Conservation (phyloP, 2,797 vertebrate species). For the Rachycentron canadum region DNA sequence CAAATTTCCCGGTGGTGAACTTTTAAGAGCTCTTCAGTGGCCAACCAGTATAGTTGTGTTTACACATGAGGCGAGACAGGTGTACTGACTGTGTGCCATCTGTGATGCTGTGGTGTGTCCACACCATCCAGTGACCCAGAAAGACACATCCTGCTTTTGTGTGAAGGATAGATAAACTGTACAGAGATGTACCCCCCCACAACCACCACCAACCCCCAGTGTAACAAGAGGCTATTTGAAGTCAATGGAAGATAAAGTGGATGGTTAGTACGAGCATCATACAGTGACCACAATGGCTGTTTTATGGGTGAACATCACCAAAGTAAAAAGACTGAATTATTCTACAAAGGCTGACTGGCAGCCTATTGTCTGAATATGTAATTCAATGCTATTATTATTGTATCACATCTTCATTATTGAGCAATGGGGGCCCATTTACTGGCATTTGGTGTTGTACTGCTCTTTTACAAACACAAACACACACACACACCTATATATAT, state of each 20-base stretch:
- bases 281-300: not conserved
- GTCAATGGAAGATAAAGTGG: slow-evolving; percentile 8
- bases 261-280: not conserved
- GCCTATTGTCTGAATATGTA: not conserved
- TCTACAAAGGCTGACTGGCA: not conserved
- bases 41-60: slow-evolving; percentile 33
- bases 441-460: slow-evolving; percentile 4
- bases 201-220: too few species aligned
- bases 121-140: slow-evolving; percentile 64
- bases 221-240: too few species aligned
- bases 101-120: slow-evolving; percentile 62
- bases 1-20: slow-evolving; percentile 14
- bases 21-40: not conserved
- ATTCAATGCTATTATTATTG: not conserved
- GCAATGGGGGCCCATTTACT: not conserved
- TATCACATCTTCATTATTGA: slow-evolving; percentile 4
- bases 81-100: slow-evolving; percentile 49
- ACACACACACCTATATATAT: too few species aligned
- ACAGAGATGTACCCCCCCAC: not conserved
- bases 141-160: slow-evolving; percentile 48
- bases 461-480: slow-evolving; percentile 4
- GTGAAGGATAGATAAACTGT: slow-evolving; percentile 32
- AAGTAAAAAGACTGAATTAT: not conserved
- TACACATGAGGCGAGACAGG: slow-evolving; percentile 50
- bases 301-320: not conserved